These are phyloP conservation scores for Galerucella calmariensis DNA, from an alignment of 2,888 invertebrate genomes.

Conservation along the genomic window DNA sequence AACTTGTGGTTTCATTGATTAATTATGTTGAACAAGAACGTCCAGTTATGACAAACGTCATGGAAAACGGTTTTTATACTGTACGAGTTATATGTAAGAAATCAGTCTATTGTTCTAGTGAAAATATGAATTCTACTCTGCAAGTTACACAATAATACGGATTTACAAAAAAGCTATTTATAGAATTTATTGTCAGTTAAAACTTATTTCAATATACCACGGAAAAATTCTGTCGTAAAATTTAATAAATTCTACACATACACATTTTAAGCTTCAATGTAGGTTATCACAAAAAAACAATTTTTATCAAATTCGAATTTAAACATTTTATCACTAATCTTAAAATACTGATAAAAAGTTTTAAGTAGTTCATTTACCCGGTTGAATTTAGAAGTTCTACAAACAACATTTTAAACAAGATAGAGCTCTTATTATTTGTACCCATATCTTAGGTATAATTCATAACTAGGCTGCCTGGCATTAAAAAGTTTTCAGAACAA, in stretches of 20 bases:
- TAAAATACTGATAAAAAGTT: conserved; percentile 19
- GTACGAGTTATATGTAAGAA: too few relatives aligned
- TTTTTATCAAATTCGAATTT: conserved; percentile 26
- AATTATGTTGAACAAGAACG: too few relatives aligned
- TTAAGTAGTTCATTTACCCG: conserved; percentile 21
- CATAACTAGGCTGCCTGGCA: too few relatives aligned
- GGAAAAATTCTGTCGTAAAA: not conserved
- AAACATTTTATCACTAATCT: conserved; percentile 26
- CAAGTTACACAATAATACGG: not conserved
- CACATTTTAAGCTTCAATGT: conserved; percentile 15
- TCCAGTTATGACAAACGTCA: too few relatives aligned
- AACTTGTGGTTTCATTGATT: too few relatives aligned
- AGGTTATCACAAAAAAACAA: conserved; percentile 32
- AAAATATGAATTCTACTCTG: too few relatives aligned
- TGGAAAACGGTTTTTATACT: too few relatives aligned
- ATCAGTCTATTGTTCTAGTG: too few relatives aligned
- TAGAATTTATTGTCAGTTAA: not conserved
- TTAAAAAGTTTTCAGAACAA: too few relatives aligned
- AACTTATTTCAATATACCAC: not conserved
- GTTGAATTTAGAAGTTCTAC: conserved; percentile 6
- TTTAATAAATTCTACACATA: not conserved
- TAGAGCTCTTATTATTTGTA: not conserved
- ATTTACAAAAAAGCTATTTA: not conserved
- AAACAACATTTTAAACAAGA: conserved; percentile 1
- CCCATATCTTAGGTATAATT: too few relatives aligned